Evolutionary conservation across 2,888 invertebrate species (phyloP), one percentile per base, ranked within the genome.

Genomic region (Amphipoea lucens): DNA sequence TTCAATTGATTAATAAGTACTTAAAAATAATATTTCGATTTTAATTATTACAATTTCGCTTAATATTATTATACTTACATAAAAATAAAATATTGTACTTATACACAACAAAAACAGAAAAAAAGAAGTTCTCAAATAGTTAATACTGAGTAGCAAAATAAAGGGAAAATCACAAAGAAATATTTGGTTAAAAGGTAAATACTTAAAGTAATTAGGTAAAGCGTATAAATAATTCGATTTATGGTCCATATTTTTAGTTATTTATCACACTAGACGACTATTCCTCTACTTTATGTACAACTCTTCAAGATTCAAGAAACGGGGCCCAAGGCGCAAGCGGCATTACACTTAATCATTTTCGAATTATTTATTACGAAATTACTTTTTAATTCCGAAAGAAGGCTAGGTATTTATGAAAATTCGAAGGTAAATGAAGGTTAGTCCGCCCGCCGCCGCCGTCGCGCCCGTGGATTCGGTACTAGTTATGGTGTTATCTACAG

Each of bases 181-280:
- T 75, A 76, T 81, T 82, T 79, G 79, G 73, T 82, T 71, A 77
- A 83, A 74, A 63, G 3, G 72, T 66, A 79, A 80, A 74, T 72
- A n/a, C n/a, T n/a, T n/a, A 72, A 81, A 79, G 74, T 81, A 79
- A 82, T 82, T 74, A 67, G 40, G 54, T 74, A 67, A 74, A 86
- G 70, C 65, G 20, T 78, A 74, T 76, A 81, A 85, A 87, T 89
- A 91, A 90, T 83, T 88, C 85, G 87, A 86, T 87, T 84, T 78
- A 84, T 91, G 91, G 90, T 90, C 90, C 91, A 80, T 87, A 84
- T 62, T 80, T 75, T 81, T 82, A 82, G 57, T 81, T 91, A 90
- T 90, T 82, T 91, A 90, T 90, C 83, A 87, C 90, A 89, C 89
- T 80, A 79, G 84, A 90, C 86, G 84, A 89, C 88, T 90, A 88